Percentiles rank a stretch among this genome's conserved stretches.
Evolutionary conservation across 2,888 invertebrate genomes (phyloP).

Genomic region (Cantharis rustica): DNA sequence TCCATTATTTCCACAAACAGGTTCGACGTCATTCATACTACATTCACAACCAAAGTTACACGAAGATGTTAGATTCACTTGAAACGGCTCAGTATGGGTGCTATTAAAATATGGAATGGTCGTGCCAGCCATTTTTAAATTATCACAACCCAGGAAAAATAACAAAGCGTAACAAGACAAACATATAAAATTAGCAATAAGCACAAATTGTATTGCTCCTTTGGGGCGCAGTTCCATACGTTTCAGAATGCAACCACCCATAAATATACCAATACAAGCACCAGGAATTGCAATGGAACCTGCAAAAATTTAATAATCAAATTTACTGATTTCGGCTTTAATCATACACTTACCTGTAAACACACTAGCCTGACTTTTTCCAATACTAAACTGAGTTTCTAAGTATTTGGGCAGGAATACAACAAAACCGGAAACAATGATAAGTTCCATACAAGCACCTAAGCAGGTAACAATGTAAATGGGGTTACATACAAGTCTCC

Average conservation of each 20-base stretch:
- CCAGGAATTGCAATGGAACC: conserved; percentile 93
- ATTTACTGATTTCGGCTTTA: neutral
- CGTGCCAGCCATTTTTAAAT: conserved; percentile 94
- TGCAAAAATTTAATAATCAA: conserved; percentile 45
- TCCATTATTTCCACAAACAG: conserved; percentile 93
- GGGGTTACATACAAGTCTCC: conserved; percentile 87
- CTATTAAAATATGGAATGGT: conserved; percentile 88
- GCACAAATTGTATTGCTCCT: conserved; percentile 90
- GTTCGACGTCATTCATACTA: conserved; percentile 85
- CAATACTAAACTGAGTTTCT: conserved; percentile 92
- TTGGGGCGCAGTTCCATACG: conserved; percentile 87
- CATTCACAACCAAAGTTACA: conserved; percentile 95
- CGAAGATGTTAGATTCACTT: conserved; percentile 87
- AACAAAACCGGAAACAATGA: conserved; percentile 94
- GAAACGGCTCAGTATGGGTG: conserved; percentile 75
- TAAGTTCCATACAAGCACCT: conserved; percentile 93
- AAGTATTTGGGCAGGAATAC: conserved; percentile 95
- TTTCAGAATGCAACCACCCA: conserved; percentile 89
- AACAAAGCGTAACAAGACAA: conserved; percentile 84
- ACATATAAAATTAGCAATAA: conserved; percentile 86
- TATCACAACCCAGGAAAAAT: conserved; percentile 93
- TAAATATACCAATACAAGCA: conserved; percentile 92
- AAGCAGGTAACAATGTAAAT: conserved; percentile 91
- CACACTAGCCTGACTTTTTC: conserved; percentile 91
- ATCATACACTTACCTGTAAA: conserved; percentile 76